Evolutionary conservation across 2,888 invertebrate genomes (phyloP).

Genomic region (Busseola fusca): DNA sequence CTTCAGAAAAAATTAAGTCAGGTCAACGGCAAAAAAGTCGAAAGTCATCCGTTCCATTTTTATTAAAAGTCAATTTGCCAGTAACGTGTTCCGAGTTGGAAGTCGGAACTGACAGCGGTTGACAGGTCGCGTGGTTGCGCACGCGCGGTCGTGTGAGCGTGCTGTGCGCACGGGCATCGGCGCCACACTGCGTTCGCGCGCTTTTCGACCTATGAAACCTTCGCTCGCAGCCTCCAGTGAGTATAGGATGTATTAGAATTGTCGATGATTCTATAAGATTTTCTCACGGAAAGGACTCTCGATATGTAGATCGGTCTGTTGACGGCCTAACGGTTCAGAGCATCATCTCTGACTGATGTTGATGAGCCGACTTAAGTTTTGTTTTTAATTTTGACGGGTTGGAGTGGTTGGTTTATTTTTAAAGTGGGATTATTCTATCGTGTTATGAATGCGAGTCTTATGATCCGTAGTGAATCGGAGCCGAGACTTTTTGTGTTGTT

Average conservation of each 20-base stretch:
- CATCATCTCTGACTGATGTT: conserved; percentile 81
- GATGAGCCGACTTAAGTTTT: conserved; percentile 79
- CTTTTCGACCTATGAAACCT: conserved; percentile 86
- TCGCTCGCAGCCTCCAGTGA: conserved; percentile 79
- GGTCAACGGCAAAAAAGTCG: conserved; percentile 72
- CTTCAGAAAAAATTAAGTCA: conserved; percentile 63
- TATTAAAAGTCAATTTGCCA: conserved; percentile 64
- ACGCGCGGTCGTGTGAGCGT: conserved; percentile 84
- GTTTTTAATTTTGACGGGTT: conserved; percentile 81
- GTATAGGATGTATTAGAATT: conserved; percentile 79
- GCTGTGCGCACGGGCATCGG: conserved; percentile 86
- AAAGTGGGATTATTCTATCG: conserved; percentile 81
- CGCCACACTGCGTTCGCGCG: conserved; percentile 88
- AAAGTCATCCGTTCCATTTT: conserved; percentile 79
- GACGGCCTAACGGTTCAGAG: conserved; percentile 74
- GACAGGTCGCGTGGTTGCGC: conserved; percentile 78
- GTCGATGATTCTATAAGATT: conserved; percentile 78
- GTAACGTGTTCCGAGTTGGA: conserved; percentile 68
- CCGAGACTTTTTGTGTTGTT: conserved; percentile 76
- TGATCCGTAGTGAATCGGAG: conserved; percentile 78
- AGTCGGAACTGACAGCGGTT: conserved; percentile 79
- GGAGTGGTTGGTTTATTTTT: conserved; percentile 75
- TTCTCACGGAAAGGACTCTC: conserved; percentile 85
- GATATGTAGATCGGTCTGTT: conserved; percentile 76
- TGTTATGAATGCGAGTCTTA: conserved; percentile 79